Evolutionary conservation across 2,888 invertebrate genomes (phyloP).

Genomic region (Drosophila siamana): DNA sequence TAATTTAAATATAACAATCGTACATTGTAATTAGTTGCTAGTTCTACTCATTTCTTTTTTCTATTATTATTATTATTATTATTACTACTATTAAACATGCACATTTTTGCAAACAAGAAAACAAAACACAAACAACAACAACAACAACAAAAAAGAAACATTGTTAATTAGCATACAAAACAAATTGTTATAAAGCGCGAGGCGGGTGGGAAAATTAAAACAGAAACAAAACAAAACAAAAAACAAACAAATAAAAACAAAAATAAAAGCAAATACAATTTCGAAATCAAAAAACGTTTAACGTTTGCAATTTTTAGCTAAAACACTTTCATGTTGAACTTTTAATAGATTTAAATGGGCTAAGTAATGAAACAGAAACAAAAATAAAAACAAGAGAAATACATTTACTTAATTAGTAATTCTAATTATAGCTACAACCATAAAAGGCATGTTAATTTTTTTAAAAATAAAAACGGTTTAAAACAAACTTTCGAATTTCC

Average conservation of each 20-base stretch:
- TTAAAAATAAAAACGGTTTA: conserved; percentile 78
- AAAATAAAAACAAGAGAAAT: conserved; percentile 46
- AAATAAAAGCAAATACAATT: conserved; percentile 10
- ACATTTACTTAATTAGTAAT: conserved; percentile 79
- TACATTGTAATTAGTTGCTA: conserved; percentile 38
- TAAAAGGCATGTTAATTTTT: conserved; percentile 79
- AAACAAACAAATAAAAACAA: conserved; percentile 26
- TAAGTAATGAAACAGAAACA: conserved; percentile 50
- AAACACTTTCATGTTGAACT: conserved; percentile 69
- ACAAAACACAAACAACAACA: conserved; percentile 4
- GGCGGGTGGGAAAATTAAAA: conserved; percentile 37
- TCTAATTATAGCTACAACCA: conserved; percentile 61
- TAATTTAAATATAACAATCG: conserved; percentile 30
- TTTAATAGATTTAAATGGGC: conserved; percentile 65
- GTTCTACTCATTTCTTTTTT: conserved; percentile 46
- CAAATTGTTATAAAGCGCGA: conserved; percentile 51
- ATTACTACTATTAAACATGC: conserved; percentile 26
- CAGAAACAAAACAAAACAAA: conserved; percentile 16
- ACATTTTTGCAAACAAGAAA: conserved; percentile 24
- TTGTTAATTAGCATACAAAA: conserved; percentile 61
- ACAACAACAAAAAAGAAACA: conserved; percentile 17
- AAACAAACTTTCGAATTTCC: conserved; percentile 46
- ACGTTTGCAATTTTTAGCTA: conserved; percentile 73
- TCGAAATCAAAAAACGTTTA: conserved; percentile 54
- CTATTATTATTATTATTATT: neutral